Percentiles rank a stretch among this genome's conserved stretches.
These are phyloP conservation scores for Amiota minor DNA, from an alignment of 2,888 invertebrate species.

Conservation along the genomic window DNA sequence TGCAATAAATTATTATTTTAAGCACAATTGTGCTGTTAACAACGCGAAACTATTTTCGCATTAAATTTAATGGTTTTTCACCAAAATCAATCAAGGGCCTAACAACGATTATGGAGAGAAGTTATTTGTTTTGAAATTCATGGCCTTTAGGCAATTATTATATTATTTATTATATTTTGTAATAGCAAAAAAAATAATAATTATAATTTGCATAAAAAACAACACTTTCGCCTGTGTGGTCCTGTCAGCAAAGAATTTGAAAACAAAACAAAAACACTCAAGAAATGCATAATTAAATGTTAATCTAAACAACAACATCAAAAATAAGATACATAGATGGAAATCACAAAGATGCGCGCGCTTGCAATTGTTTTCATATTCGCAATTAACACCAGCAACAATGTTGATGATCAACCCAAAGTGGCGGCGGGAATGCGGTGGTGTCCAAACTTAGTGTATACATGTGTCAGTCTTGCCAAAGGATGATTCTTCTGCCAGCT, in stretches of 20 bases:
- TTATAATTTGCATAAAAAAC: too few species aligned
- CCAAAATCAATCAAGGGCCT: conserved; percentile 50
- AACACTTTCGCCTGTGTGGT: too few species aligned
- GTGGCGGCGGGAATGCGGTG: conserved; percentile 30
- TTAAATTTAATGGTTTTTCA: conserved; percentile 55
- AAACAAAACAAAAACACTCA: too few species aligned
- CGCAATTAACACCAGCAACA: conserved; percentile 14
- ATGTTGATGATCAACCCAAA: too few species aligned
- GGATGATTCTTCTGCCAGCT: conserved; percentile 4
- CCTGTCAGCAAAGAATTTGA: too few species aligned
- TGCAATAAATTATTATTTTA: conserved; percentile 63
- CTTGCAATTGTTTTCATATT: conserved; percentile 13
- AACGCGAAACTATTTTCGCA: conserved; percentile 52
- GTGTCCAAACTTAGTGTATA: conserved; percentile 73
- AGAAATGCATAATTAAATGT: background rate
- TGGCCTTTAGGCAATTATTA: too few species aligned
- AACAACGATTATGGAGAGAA: background rate
- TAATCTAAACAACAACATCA: too few species aligned
- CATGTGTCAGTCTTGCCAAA: conserved; percentile 71
- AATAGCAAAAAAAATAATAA: too few species aligned
- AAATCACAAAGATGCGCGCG: too few species aligned
- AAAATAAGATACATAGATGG: too few species aligned
- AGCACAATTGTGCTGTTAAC: conserved; percentile 53
- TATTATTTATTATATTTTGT: too few species aligned
- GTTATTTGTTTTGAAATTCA: too few species aligned